Conservation (phyloP, 1,140 invertebrate species). For the Trachelipus rathkii region DNA sequence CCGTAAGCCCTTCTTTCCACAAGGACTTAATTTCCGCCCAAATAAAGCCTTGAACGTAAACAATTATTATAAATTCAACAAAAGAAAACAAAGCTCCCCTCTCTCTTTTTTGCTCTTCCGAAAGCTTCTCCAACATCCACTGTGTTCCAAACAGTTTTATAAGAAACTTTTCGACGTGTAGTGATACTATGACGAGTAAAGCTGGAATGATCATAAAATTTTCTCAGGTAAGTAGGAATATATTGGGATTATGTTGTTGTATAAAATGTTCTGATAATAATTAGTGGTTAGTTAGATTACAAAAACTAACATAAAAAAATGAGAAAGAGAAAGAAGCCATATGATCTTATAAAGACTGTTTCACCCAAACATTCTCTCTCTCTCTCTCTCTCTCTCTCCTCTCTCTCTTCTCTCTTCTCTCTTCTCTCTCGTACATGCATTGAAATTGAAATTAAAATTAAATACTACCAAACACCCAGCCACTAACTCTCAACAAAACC, state of each 20-base stretch:
- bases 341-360: no score
- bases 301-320: no score
- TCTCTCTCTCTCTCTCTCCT: no score
- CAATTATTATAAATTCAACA: slow-evolving; percentile 73
- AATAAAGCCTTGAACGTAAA: slow-evolving; percentile 63
- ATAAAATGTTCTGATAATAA: neutral
- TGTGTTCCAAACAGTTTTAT: slow-evolving; percentile 71
- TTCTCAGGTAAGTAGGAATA: no score
- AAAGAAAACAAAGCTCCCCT: slow-evolving; percentile 76
- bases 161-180: slow-evolving; percentile 70
- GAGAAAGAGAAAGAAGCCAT: no score
- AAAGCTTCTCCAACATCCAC: slow-evolving; percentile 65
- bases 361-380: no score
- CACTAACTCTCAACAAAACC: no score
- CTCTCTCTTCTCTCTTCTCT: no score
- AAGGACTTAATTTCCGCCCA: slow-evolving; percentile 81
- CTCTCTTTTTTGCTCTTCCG: slow-evolving; percentile 69
- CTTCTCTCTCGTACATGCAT: no score
- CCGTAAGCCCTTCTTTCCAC: slow-evolving; percentile 79
- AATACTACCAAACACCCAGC: no score
- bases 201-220: slow-evolving; percentile 53
- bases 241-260: no score
- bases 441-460: no score
- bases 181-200: slow-evolving; percentile 73
- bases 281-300: neutral